These are phyloP conservation scores for Ginglymostoma cirratum DNA, from an alignment of 2,113 vertebrate genomes.

Conservation along the genomic window DNA sequence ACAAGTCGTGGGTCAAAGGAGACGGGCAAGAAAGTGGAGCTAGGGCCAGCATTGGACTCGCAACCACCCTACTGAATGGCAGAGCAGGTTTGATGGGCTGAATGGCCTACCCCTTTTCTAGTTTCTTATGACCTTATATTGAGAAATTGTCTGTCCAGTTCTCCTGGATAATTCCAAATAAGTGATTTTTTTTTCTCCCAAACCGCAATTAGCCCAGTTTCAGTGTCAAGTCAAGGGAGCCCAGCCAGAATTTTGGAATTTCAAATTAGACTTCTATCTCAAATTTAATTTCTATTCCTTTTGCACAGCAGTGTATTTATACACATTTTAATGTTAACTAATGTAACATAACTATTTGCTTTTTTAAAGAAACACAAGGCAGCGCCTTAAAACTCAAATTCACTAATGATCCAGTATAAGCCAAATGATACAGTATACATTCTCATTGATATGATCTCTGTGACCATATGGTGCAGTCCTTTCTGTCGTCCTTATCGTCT, in stretches of 20 bases:
- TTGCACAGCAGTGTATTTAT: neutral
- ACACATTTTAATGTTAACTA: too few relatives aligned
- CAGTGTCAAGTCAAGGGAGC: neutral
- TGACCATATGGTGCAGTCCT: neutral
- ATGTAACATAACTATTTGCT: neutral
- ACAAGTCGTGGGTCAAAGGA: too few relatives aligned
- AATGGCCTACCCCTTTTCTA: too few relatives aligned
- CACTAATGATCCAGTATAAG: neutral
- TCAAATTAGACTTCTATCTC: neutral
- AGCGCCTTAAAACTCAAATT: neutral
- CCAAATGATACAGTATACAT: neutral
- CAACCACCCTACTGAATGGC: too few relatives aligned
- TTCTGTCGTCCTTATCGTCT: too few relatives aligned
- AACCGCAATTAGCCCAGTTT: neutral
- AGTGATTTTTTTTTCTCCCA: neutral
- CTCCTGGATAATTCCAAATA: neutral
- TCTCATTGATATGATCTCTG: neutral
- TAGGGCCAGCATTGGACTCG: too few relatives aligned
- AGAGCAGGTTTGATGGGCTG: too few relatives aligned
- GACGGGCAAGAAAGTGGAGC: too few relatives aligned
- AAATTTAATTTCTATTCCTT: neutral
- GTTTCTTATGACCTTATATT: too few relatives aligned
- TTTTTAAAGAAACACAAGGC: neutral
- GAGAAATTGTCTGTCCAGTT: neutral
- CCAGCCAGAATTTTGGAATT: neutral